A percentile compares a stretch with the other conserved stretches of the same genome.
Evolutionary conservation across 2,113 vertebrate genomes (phyloP).

Genomic region (Isurus oxyrinchus): DNA sequence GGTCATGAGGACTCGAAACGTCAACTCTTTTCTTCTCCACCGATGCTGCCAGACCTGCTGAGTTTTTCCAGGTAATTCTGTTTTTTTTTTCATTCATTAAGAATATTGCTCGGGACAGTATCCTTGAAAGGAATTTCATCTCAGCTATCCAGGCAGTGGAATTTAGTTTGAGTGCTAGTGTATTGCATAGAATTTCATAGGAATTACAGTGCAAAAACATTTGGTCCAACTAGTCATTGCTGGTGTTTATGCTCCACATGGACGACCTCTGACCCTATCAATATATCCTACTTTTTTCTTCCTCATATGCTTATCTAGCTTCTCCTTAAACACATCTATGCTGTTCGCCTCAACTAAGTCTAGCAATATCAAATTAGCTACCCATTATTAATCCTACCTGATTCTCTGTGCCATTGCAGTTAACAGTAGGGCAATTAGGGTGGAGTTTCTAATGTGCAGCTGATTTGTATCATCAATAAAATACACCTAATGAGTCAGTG

Average conservation of each 20-base stretch:
- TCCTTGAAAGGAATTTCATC: neutral
- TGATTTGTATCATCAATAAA: neutral
- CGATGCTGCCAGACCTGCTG: too few relatives aligned
- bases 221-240: neutral
- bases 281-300: neutral
- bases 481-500: neutral
- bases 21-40: too few relatives aligned
- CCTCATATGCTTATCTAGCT: neutral
- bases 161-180: neutral
- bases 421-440: neutral
- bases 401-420: neutral
- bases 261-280: neutral
- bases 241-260: neutral
- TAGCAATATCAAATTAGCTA: neutral
- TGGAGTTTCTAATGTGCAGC: neutral
- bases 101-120: neutral
- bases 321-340: neutral
- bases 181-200: neutral
- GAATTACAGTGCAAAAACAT: neutral
- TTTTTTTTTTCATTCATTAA: neutral
- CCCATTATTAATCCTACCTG: neutral
- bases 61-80: too few relatives aligned
- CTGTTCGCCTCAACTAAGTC: neutral
- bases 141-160: neutral
- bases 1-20: too few relatives aligned